Percentiles rank a stretch among this genome's conserved stretches.
Evolutionary conservation across 2,113 vertebrate species (phyloP).

Genomic region (Nycticebus coucang): DNA sequence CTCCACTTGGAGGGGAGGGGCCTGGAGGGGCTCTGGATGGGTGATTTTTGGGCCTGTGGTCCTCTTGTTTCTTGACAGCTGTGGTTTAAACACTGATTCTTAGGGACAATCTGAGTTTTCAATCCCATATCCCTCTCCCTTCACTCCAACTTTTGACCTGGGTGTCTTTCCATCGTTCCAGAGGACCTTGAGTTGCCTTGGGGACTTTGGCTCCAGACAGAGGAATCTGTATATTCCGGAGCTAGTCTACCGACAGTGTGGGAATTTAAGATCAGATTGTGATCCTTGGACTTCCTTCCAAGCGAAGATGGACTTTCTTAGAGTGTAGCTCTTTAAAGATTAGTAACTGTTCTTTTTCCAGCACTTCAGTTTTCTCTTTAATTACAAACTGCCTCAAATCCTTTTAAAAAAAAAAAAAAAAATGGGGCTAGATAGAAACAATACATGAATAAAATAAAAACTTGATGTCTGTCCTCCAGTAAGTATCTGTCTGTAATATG

Average conservation of each 20-base stretch:
- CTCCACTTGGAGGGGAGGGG: not conserved
- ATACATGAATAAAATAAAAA: not conserved
- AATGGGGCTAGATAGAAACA: not conserved
- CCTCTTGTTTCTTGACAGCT: not conserved
- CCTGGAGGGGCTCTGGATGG: no score
- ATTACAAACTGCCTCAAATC: not conserved
- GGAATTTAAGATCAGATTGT: not conserved
- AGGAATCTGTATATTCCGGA: not conserved
- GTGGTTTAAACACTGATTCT: not conserved
- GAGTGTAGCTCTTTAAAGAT: not conserved
- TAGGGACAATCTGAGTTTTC: not conserved
- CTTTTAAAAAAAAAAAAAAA: not conserved
- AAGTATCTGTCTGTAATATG: not conserved
- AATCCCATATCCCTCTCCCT: not conserved
- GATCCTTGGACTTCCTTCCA: not conserved
- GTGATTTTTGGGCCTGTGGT: not conserved
- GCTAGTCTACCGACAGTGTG: not conserved
- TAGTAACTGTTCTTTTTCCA: not conserved
- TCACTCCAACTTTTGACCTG: not conserved
- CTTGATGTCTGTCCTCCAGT: not conserved
- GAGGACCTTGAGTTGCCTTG: not conserved
- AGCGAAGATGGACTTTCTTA: not conserved
- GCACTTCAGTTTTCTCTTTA: not conserved
- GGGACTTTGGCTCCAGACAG: not conserved
- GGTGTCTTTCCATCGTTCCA: not conserved